phyloP scores from a whole-genome alignment of 2,888 invertebrate species.

The Agonum fuliginosum region DNA sequence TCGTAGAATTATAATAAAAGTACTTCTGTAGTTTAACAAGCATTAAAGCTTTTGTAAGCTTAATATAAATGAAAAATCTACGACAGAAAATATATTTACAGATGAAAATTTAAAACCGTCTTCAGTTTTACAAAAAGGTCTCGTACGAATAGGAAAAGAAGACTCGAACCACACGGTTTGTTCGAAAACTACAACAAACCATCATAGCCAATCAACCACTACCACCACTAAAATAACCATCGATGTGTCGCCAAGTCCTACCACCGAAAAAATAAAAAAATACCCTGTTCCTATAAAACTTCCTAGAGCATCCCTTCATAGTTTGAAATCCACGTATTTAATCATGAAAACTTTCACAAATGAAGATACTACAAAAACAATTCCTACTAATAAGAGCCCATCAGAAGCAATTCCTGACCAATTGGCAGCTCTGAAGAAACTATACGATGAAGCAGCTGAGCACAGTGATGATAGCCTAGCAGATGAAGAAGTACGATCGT shows the following conservation, averaged over 20 bases:
- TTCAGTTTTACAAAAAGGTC: slow-evolving; percentile 70
- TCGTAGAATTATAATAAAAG: slow-evolving; percentile 44
- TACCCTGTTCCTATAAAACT: slow-evolving; percentile 61
- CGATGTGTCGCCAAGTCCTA: slow-evolving; percentile 70
- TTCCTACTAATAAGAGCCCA: slow-evolving; percentile 62
- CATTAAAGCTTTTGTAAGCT: background rate
- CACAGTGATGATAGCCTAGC: slow-evolving; percentile 74
- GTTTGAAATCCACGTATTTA: slow-evolving; percentile 72
- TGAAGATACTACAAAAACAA: slow-evolving; percentile 23
- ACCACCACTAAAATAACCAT: slow-evolving; percentile 73
- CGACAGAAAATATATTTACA: slow-evolving; percentile 64
- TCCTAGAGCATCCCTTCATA: slow-evolving; percentile 67
- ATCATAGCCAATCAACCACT: slow-evolving; percentile 67
- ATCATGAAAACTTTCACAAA: slow-evolving; percentile 70
- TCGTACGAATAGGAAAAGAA: slow-evolving; percentile 71
- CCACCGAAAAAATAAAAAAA: slow-evolving; percentile 61
- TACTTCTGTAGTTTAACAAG: slow-evolving; percentile 50
- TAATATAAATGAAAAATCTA: background rate
- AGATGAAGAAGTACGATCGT: slow-evolving; percentile 78
- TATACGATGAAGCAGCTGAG: slow-evolving; percentile 71
- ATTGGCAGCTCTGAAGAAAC: slow-evolving; percentile 70
- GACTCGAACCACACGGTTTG: slow-evolving; percentile 70
- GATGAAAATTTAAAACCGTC: slow-evolving; percentile 68
- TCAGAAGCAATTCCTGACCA: slow-evolving; percentile 65
- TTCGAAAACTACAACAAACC: slow-evolving; percentile 70